These are phyloP conservation scores for Donacobius atricapilla DNA, from an alignment of 2,113 vertebrate species.

Conservation along the genomic window DNA sequence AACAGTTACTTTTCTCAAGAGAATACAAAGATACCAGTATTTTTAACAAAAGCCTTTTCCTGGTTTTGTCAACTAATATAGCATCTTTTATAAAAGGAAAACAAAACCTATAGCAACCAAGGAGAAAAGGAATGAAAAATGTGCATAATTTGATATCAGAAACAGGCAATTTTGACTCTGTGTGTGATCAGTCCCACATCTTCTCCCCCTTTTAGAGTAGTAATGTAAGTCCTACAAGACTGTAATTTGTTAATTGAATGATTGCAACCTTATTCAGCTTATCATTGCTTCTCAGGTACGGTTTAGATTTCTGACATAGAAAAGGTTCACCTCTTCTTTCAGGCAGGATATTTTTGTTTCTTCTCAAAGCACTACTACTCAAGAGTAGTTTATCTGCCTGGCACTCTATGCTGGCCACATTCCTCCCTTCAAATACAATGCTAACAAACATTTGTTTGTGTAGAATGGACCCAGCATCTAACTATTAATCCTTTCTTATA, in stretches of 20 bases:
- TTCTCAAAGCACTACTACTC: background rate
- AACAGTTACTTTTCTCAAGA: background rate
- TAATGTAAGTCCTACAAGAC: background rate
- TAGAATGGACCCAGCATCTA: background rate
- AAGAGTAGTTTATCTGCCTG: background rate
- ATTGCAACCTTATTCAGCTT: background rate
- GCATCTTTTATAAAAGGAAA: background rate
- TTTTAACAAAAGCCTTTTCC: constrained; percentile 27
- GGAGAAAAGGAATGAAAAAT: background rate
- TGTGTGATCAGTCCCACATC: background rate
- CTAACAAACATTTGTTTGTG: background rate
- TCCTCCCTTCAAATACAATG: background rate
- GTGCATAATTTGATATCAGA: background rate
- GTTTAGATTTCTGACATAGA: background rate
- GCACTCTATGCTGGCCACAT: background rate
- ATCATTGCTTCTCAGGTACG: background rate
- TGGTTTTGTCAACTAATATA: background rate
- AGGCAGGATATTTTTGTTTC: background rate
- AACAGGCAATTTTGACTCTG: background rate
- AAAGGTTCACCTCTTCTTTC: background rate
- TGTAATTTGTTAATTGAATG: background rate
- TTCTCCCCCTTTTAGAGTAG: background rate
- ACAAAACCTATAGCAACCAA: background rate
- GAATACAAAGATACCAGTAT: background rate
- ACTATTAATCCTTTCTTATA: background rate